phyloP scores from a whole-genome alignment of 2,113 vertebrate genomes.

The Motacilla tschutschensis region DNA sequence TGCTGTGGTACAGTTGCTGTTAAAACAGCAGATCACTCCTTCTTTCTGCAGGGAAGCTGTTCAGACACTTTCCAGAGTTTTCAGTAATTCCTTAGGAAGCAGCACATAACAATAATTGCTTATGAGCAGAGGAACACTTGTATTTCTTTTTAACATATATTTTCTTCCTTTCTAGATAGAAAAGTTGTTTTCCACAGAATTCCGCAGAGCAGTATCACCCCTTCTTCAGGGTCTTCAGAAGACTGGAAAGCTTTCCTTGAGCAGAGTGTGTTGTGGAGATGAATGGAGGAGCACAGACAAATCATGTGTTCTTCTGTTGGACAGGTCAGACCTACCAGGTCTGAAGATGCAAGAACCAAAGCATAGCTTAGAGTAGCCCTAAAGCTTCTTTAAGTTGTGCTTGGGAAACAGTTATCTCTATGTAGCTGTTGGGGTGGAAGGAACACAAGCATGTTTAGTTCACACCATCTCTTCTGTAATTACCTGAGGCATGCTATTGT shows the following conservation, averaged over 20 bases:
- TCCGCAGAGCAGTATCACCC: background rate
- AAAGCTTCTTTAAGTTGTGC: slow-evolving; percentile 64
- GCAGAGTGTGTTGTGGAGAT: background rate
- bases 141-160: background rate
- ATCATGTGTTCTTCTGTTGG: background rate
- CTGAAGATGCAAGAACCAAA: slow-evolving; percentile 31
- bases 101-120: fast-evolving
- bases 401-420: background rate
- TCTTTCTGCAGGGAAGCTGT: background rate
- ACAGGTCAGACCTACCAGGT: background rate
- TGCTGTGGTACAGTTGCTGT: background rate
- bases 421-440: background rate
- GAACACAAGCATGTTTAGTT: background rate
- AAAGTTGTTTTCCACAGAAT: background rate
- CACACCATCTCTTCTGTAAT: slow-evolving; percentile 9
- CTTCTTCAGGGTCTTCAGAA: background rate
- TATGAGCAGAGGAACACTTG: background rate
- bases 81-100: background rate
- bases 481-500: background rate
- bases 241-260: background rate
- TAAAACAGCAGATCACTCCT: background rate
- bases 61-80: background rate
- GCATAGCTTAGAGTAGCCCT: slow-evolving; percentile 58
- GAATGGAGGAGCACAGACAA: background rate
- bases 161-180: slow-evolving; percentile 13